phyloP scores from a whole-genome alignment of 2,888 invertebrate species.

The Acholoe squamosa region DNA sequence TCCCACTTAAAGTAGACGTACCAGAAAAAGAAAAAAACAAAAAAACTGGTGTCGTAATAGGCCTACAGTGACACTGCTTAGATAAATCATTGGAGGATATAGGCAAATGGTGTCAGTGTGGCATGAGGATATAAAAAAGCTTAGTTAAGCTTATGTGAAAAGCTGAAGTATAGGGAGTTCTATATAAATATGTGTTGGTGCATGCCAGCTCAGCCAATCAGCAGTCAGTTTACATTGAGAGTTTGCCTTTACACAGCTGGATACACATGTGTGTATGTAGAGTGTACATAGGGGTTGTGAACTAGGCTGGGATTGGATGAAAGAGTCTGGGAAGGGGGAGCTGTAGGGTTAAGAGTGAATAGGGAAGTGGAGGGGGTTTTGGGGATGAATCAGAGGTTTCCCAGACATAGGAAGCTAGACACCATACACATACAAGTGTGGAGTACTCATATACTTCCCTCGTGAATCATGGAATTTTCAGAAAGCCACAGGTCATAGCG shows the following conservation, averaged over 20 bases:
- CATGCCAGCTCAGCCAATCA: not conserved
- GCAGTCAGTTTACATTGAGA: not conserved
- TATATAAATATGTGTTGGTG: not conserved
- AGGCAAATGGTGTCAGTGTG: too few species aligned
- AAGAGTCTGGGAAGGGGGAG: not conserved
- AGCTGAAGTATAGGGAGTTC: too few species aligned
- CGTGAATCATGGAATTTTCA: constrained; percentile 9
- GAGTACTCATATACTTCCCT: constrained; percentile 1
- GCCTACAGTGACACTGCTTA: too few species aligned
- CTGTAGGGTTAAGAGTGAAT: not conserved
- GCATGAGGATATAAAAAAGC: too few species aligned
- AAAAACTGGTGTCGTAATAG: too few species aligned
- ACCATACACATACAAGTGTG: not conserved
- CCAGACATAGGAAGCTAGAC: constrained; percentile 3
- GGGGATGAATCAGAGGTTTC: constrained; percentile 26
- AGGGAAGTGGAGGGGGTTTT: not conserved
- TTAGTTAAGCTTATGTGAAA: too few species aligned
- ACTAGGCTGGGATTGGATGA: not conserved
- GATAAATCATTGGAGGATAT: too few species aligned
- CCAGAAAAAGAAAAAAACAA: too few species aligned
- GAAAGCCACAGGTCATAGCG: not conserved
- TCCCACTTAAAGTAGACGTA: too few species aligned
- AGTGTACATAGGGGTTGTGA: not conserved
- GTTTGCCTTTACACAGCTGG: not conserved
- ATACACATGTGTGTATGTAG: not conserved